Evolutionary conservation across 1,140 invertebrate species (phyloP).

Genomic region (Antheraea pernyi): DNA sequence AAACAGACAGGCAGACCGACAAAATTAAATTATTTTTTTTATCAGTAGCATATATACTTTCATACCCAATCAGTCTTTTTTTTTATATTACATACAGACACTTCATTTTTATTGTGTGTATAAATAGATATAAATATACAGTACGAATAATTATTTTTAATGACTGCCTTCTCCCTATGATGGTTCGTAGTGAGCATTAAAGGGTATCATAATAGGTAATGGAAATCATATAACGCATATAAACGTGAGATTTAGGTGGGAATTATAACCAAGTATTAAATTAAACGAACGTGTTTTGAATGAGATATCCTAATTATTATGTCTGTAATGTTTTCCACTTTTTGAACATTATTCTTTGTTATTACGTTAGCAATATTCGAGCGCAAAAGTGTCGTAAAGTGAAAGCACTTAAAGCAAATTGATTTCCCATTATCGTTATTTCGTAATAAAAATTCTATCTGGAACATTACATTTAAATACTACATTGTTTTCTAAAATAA

Average conservation of each 20-base stretch:
- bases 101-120: no score
- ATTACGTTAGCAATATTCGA: conserved; percentile 20
- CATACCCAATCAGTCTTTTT: no score
- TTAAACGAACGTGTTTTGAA: conserved; percentile 14
- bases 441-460: neutral
- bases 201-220: no score
- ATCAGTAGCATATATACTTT: no score
- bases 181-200: no score
- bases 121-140: no score
- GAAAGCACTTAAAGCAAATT: conserved; percentile 19
- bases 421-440: neutral
- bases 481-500: neutral
- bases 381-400: conserved; percentile 11
- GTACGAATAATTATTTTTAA: no score
- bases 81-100: no score
- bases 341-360: conserved; percentile 10
- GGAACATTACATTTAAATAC: neutral
- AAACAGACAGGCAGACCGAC: no score
- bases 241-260: neutral
- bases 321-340: conserved; percentile 4
- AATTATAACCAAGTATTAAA: conserved; percentile 4
- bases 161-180: no score
- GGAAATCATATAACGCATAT: no score
- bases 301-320: conserved; percentile 12
- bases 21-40: no score